phyloP scores from a whole-genome alignment of 2,113 vertebrate genomes.

The Peromyscus polionotus region DNA sequence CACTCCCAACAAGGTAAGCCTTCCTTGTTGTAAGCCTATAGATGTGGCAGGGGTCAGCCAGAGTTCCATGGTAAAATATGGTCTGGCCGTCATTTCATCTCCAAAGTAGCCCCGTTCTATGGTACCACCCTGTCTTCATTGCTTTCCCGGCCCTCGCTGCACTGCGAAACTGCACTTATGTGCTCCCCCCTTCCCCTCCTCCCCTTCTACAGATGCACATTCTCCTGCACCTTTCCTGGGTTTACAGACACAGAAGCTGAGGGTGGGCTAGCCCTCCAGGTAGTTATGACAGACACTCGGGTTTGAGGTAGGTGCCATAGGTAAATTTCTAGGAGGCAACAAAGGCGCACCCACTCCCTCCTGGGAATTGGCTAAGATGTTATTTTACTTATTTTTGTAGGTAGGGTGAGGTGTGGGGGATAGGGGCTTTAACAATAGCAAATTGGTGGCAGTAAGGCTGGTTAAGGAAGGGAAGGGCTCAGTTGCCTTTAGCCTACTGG shows the following conservation, averaged over 20 bases:
- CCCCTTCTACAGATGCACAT: not conserved
- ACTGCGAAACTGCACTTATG: not conserved
- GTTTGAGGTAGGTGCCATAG: not conserved
- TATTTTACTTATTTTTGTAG: not conserved
- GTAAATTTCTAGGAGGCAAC: not conserved
- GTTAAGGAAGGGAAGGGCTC: no score
- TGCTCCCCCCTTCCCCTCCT: not conserved
- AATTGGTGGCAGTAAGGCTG: no score
- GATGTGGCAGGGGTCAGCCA: not conserved
- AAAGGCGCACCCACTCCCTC: not conserved
- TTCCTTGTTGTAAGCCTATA: not conserved
- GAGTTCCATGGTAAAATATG: not conserved
- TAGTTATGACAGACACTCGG: not conserved
- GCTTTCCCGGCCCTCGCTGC: not conserved
- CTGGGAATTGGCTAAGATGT: not conserved
- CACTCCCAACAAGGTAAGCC: not conserved
- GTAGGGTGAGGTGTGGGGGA: not conserved
- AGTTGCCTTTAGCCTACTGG: no score
- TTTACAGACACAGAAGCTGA: not conserved
- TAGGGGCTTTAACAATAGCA: not conserved
- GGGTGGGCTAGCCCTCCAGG: not conserved
- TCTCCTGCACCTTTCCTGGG: not conserved
- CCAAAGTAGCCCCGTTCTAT: not conserved
- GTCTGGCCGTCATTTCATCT: not conserved
- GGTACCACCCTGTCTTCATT: not conserved